phyloP scores from a whole-genome alignment of 2,888 invertebrate genomes.

The Creontiades dilutus region DNA sequence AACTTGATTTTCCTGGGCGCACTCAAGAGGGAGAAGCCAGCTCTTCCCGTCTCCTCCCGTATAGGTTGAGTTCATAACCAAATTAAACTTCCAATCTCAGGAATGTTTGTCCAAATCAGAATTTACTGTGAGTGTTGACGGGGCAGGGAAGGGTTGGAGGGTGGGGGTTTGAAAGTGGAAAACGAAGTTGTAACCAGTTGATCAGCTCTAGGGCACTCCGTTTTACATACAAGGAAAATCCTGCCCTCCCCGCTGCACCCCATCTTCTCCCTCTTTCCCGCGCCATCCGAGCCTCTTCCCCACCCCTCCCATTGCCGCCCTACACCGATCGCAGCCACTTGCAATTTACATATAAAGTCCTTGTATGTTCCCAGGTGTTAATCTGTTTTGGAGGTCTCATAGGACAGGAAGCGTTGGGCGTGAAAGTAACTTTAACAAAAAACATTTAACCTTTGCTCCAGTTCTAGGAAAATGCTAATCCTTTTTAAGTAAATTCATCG shows the following conservation, averaged over 20 bases:
- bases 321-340: neutral
- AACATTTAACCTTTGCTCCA: conserved; percentile 58
- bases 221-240: conserved; percentile 2
- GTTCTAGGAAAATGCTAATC: conserved; percentile 49
- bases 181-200: conserved; percentile 45
- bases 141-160: neutral
- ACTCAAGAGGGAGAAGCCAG: neutral
- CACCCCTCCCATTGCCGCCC: neutral
- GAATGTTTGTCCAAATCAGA: conserved; percentile 37
- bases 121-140: conserved; percentile 14
- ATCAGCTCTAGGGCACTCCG: conserved; percentile 10
- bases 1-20: conserved; percentile 33
- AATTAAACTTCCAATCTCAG: conserved; percentile 58
- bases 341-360: conserved; percentile 58
- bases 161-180: neutral
- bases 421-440: conserved; percentile 26
- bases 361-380: conserved; percentile 56
- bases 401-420: conserved; percentile 2
- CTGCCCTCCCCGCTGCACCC: neutral
- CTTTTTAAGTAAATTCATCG: conserved; percentile 58
- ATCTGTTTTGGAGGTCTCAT: conserved; percentile 53
- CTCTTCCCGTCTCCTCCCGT: neutral
- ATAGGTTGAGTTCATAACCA: neutral
- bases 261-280: neutral
- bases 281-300: too few species aligned